Conservation (phyloP, 1,140 invertebrate genomes). For the Drosophila sp. region DNA sequence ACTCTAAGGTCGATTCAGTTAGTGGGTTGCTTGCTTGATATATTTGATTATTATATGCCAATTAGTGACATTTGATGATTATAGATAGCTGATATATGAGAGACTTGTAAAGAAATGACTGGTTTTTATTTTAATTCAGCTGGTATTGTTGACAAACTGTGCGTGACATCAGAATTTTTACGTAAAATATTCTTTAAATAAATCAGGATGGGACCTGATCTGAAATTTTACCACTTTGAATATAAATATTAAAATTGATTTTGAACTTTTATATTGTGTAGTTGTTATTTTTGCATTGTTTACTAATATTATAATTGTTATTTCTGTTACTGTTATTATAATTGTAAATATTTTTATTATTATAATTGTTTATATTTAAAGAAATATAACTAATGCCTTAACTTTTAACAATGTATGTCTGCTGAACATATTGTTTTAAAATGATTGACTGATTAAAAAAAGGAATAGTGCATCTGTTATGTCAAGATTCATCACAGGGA, state of each 20-base stretch:
- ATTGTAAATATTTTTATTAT: no score
- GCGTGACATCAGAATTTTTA: constrained; percentile 79
- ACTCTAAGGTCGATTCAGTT: constrained; percentile 16
- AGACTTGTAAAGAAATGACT: constrained; percentile 54
- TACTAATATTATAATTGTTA: constrained; percentile 24
- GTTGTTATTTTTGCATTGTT: constrained; percentile 23
- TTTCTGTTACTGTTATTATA: no score
- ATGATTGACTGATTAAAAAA: constrained; percentile 17
- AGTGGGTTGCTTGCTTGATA: constrained; percentile 50
- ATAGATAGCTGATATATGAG: constrained; percentile 32
- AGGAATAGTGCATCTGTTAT: neutral
- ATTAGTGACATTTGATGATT: constrained; percentile 16
- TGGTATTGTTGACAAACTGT: constrained; percentile 81
- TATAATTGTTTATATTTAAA: no score
- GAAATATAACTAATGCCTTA: constrained; percentile 31
- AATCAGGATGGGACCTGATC: constrained; percentile 34
- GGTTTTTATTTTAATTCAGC: constrained; percentile 57
- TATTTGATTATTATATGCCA: constrained; percentile 27
- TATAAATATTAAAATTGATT: constrained; percentile 50
- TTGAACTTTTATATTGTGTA: constrained; percentile 4
- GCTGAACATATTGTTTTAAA: constrained; percentile 28
- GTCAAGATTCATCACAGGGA: neutral
- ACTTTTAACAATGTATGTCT: constrained; percentile 51
- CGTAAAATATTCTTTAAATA: constrained; percentile 65
- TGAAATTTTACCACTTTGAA: constrained; percentile 80